A percentile compares a stretch with the other conserved stretches of the same genome.
phyloP scores from a whole-genome alignment of 2,888 invertebrate genomes.

The Therioaphis trifolii region DNA sequence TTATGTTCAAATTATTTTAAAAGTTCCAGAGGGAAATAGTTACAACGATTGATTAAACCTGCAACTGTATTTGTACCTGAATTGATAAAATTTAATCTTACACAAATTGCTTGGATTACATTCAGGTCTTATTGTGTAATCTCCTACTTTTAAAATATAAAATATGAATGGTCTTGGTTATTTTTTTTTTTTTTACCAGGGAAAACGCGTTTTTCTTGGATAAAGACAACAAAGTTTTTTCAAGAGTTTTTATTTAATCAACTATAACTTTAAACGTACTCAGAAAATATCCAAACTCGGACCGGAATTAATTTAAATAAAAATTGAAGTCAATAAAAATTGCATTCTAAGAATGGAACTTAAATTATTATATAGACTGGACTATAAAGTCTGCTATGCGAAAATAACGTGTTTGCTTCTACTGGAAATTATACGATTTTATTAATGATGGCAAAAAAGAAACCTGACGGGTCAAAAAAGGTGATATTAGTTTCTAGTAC shows the following conservation, averaged over 20 bases:
- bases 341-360: too few relatives aligned
- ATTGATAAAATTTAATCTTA: not conserved
- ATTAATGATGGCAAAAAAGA: too few relatives aligned
- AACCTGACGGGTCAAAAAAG: too few relatives aligned
- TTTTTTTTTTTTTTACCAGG: not conserved
- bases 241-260: not conserved
- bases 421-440: too few relatives aligned
- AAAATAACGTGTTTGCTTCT: too few relatives aligned
- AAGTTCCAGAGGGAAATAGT: not conserved
- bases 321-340: not conserved
- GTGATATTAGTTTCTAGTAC: too few relatives aligned
- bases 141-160: not conserved
- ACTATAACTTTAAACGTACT: not conserved
- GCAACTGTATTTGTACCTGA: not conserved
- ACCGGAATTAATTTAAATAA: conserved; percentile 4
- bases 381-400: not conserved
- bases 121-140: conserved; percentile 5
- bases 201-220: not conserved
- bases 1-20: not conserved
- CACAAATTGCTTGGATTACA: not conserved
- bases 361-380: too few relatives aligned
- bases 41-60: not conserved
- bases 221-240: conserved; percentile 15
- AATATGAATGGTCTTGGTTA: not conserved
- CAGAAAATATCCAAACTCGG: not conserved